A percentile compares a stretch with the other conserved stretches of the same genome.
phyloP scores from a whole-genome alignment of 1,140 invertebrate genomes.

The Melanaphis sacchari region DNA sequence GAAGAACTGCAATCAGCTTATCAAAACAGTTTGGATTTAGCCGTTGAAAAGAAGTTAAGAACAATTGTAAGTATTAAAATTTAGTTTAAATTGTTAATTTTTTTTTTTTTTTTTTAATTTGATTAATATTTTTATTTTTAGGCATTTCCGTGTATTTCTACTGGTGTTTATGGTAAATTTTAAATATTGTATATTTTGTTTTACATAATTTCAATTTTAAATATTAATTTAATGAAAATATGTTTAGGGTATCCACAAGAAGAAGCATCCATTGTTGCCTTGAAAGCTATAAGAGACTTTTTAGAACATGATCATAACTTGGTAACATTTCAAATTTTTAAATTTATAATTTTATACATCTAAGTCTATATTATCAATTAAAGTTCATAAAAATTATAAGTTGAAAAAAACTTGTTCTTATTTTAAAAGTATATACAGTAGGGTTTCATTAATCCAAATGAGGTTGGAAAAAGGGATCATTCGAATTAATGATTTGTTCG shows the following conservation, averaged over 20 bases:
- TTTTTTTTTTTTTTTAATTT: not conserved
- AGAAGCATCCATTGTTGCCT: slow-evolving; percentile 76
- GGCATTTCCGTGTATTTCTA: slow-evolving; percentile 86
- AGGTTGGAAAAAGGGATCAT: no score
- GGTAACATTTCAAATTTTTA: slow-evolving; percentile 62
- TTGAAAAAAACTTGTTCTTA: no score
- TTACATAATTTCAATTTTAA: not conserved
- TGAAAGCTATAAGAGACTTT: slow-evolving; percentile 72
- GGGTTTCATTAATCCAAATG: no score
- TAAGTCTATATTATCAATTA: not conserved
- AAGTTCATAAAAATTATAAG: not conserved
- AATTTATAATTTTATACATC: not conserved
- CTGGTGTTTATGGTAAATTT: slow-evolving; percentile 76
- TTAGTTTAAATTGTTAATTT: not conserved
- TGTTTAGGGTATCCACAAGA: slow-evolving; percentile 76
- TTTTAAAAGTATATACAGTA: no score
- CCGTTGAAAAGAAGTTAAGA: slow-evolving; percentile 70
- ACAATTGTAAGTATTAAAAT: slow-evolving; percentile 67
- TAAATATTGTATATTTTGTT: not conserved
- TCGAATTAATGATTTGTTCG: no score
- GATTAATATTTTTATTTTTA: slow-evolving; percentile 59
- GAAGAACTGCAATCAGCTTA: slow-evolving; percentile 75
- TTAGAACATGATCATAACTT: slow-evolving; percentile 70
- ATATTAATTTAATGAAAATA: slow-evolving; percentile 25
- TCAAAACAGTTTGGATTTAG: slow-evolving; percentile 70